A percentile compares a stretch with the other conserved stretches of the same genome.
These are phyloP conservation scores for Pterois miles DNA, from an alignment of 2,797 vertebrate genomes.

Conservation along the genomic window DNA sequence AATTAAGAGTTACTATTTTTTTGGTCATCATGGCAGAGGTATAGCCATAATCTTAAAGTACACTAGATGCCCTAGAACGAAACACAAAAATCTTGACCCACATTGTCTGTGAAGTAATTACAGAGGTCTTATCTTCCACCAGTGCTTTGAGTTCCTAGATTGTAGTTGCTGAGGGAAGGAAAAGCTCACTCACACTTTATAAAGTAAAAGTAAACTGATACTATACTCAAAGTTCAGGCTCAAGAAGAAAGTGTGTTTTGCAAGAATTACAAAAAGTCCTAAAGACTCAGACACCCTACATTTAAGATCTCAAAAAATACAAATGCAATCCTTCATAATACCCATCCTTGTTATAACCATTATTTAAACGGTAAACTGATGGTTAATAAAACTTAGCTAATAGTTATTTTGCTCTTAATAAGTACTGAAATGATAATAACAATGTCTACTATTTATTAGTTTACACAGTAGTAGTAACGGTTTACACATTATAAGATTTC, in stretches of 20 bases:
- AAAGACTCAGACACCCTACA: neutral
- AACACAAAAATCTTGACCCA: neutral
- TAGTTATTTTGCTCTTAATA: no score
- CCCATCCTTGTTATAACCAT: no score
- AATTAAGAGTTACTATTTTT: neutral
- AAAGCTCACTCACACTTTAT: neutral
- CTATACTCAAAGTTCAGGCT: neutral
- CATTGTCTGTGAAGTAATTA: neutral
- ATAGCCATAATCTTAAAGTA: no score
- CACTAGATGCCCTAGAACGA: no score
- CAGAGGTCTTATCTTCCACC: neutral
- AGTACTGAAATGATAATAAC: no score
- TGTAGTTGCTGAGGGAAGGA: neutral
- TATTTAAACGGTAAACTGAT: no score
- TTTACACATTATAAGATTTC: no score
- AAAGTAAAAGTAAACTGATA: neutral
- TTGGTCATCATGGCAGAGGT: neutral
- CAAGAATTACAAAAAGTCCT: neutral
- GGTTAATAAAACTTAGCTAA: no score
- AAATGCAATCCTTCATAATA: neutral
- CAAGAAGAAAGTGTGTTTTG: neutral
- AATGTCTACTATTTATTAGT: no score
- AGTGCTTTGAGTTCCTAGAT: neutral
- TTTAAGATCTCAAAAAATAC: neutral
- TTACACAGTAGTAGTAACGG: no score